phyloP scores from a whole-genome alignment of 2,888 invertebrate genomes.

The Philaethria dido region DNA sequence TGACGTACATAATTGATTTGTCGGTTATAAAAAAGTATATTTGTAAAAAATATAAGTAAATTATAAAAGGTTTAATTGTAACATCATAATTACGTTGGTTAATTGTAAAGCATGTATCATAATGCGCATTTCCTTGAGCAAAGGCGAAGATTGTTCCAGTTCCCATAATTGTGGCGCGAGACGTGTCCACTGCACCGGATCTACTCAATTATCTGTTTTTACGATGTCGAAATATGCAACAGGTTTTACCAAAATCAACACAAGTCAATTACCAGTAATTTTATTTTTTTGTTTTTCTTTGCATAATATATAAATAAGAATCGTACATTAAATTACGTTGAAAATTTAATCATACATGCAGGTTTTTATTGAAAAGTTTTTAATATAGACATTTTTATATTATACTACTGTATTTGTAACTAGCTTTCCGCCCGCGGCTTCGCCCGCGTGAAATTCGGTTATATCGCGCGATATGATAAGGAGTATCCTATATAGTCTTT shows the following conservation, averaged over 20 bases:
- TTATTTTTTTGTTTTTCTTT: constrained; percentile 5
- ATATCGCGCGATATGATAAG: too few relatives aligned
- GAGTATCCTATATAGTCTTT: too few relatives aligned
- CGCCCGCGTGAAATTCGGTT: too few relatives aligned
- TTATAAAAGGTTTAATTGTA: neutral
- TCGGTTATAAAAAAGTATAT: neutral
- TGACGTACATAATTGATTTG: neutral
- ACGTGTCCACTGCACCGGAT: constrained; percentile 56
- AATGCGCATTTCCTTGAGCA: constrained; percentile 49
- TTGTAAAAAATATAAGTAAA: neutral
- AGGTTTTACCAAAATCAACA: constrained; percentile 6
- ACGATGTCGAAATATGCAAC: constrained; percentile 17
- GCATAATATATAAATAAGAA: constrained; percentile 1
- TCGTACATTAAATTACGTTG: neutral
- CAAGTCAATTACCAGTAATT: neutral
- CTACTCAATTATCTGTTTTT: constrained; percentile 18
- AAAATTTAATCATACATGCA: neutral
- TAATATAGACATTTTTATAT: too few relatives aligned
- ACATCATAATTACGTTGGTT: constrained; percentile 28
- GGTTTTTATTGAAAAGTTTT: too few relatives aligned
- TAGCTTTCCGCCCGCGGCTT: too few relatives aligned
- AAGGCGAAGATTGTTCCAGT: constrained; percentile 62
- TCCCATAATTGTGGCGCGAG: constrained; percentile 59
- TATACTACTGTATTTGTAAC: too few relatives aligned
- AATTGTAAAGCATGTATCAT: constrained; percentile 39